Evolutionary conservation across 2,888 invertebrate species (phyloP), one percentile per base, ranked within the genome.

Genomic region (Phlogophora meticulosa): DNA sequence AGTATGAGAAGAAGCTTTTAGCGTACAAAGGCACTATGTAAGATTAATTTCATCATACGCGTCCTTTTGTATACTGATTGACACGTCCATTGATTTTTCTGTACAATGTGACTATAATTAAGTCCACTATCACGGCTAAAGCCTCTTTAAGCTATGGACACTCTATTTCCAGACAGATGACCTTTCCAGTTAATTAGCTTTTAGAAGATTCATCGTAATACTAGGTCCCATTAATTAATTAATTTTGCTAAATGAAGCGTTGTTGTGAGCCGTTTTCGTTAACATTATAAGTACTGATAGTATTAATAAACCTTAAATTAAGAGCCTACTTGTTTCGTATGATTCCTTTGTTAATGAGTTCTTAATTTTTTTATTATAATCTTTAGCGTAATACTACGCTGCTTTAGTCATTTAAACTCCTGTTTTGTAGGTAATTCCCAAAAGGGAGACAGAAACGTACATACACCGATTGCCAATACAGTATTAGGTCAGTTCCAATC

Each of bases 111-210:
- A 38, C 17, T 49, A 24, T 51, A 63, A 63, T 55, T 51, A 57
- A 36, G 45, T 28, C 24, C 59, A 78, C 34, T 60, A 60, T 24
- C 24, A 59, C n/a, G 15, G 51, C 42, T 49, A 55, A 42, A 52
- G 46, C 24, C 36, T 43, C 22, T 28, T 40, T 13, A 40, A 43
- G 38, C 52, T 49, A 24, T 58, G 40, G 56, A 61, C 24, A 60
- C 38, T 58, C 49, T 78, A 73, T 73, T 79, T 81, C 55, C 63
- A 78, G 74, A 74, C 74, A 74, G 64, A 59, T 66, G 51, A 70
- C 65, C 70, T 64, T 81, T 78, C 66, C 81, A 64, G 24, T 70
- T 70, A 81, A 78, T 81, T 81, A 73, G 42, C 46, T 81, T 73
- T 70, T 67, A 70, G 69, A 64, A 73, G 65, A 76, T 66, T 77